phyloP scores from a whole-genome alignment of 2,113 vertebrate genomes.

The Eulacestoma nigropectus region DNA sequence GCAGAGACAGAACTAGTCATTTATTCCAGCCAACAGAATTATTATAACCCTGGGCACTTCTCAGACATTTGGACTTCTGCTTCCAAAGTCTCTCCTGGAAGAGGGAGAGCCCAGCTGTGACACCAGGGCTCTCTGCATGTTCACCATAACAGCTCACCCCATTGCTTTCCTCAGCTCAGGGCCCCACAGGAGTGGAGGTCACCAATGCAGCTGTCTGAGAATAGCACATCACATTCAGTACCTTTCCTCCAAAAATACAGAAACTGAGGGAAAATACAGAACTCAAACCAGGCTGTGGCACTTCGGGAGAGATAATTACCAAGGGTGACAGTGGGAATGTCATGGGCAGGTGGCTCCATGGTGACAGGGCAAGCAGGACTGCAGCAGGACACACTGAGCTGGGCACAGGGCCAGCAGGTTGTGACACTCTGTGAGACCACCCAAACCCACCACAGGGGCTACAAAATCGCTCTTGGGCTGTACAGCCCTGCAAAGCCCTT shows the following conservation, averaged over 20 bases:
- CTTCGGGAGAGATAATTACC: neutral
- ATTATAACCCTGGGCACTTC: neutral
- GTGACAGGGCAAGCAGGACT: neutral
- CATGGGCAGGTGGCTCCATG: rapidly evolving
- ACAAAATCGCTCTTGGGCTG: rapidly evolving
- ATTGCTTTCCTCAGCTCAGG: neutral
- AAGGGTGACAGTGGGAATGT: neutral
- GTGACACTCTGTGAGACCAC: neutral
- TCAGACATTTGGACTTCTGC: neutral
- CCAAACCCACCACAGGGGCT: neutral
- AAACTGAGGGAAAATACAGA: neutral
- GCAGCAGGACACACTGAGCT: neutral
- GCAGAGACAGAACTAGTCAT: neutral
- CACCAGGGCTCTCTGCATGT: rapidly evolving
- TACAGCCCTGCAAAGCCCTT: neutral
- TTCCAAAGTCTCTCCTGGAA: neutral
- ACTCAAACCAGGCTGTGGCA: neutral
- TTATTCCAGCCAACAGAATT: neutral
- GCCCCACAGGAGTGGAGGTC: neutral
- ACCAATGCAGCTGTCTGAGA: neutral
- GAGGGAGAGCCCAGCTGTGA: neutral
- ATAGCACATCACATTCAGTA: neutral
- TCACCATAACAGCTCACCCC: neutral
- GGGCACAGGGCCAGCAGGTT: neutral
- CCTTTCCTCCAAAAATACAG: neutral